These are phyloP conservation scores for Bellardia bayeri DNA, from an alignment of 2,888 invertebrate species.

Conservation along the genomic window DNA sequence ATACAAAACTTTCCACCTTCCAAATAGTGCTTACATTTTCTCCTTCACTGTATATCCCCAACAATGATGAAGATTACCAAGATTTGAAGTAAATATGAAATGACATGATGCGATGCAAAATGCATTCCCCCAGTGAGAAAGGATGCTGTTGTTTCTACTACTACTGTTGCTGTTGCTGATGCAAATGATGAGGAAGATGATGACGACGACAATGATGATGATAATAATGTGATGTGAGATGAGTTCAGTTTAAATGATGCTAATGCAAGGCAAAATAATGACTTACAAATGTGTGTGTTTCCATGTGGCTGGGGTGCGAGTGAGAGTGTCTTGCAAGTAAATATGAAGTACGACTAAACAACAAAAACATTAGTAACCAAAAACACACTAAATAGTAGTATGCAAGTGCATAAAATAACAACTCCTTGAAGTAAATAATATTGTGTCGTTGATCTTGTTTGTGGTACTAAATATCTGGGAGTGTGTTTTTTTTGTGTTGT, in stretches of 20 bases:
- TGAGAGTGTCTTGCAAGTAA: neutral
- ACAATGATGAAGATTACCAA: conserved; percentile 61
- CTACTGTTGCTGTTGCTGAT: conserved; percentile 70
- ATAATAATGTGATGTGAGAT: conserved; percentile 68
- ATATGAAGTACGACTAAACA: conserved; percentile 31
- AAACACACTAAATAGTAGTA: conserved; percentile 16
- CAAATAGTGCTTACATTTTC: neutral
- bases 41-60: conserved; percentile 24
- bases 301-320: neutral
- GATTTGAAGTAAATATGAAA: conserved; percentile 73
- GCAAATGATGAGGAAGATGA: conserved; percentile 52
- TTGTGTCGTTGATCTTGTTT: conserved; percentile 53
- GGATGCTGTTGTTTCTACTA: conserved; percentile 63
- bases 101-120: conserved; percentile 81
- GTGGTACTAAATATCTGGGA: conserved; percentile 46
- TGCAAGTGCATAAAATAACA: conserved; percentile 64
- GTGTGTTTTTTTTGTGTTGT: conserved; percentile 18
- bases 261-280: conserved; percentile 69
- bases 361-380: conserved; percentile 57
- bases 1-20: neutral
- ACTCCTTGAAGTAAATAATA: conserved; percentile 54
- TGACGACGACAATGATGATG: conserved; percentile 50
- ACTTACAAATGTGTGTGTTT: conserved; percentile 57
- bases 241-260: conserved; percentile 61
- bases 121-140: conserved; percentile 78